These are phyloP conservation scores for Berghia stephanieae DNA, from an alignment of 1,140 invertebrate species.

Conservation along the genomic window DNA sequence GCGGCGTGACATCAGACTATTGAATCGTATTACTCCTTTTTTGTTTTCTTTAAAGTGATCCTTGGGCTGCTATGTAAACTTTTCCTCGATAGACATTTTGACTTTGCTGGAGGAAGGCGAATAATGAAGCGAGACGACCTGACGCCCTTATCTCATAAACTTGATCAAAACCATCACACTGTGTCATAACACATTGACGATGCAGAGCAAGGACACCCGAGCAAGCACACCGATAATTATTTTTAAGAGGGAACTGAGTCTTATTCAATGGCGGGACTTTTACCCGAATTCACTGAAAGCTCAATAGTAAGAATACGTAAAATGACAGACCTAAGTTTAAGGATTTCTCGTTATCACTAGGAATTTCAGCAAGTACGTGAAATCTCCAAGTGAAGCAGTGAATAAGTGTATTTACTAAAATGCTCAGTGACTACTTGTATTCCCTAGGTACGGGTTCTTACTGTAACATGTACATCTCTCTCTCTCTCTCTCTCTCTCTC, in stretches of 20 bases:
- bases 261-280: background rate
- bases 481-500: too few species aligned
- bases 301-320: constrained; percentile 17
- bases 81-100: constrained; percentile 20
- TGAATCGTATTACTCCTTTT: background rate
- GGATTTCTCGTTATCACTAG: background rate
- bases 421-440: too few species aligned
- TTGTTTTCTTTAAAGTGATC: constrained; percentile 9
- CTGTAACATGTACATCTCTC: too few species aligned
- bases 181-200: constrained; percentile 5
- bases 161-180: too few species aligned
- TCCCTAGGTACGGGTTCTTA: constrained; percentile 5
- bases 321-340: background rate
- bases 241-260: constrained; percentile 14
- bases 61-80: background rate
- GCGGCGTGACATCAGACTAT: too few species aligned
- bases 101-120: constrained; percentile 14
- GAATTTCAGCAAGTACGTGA: too few species aligned
- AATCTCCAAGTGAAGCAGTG: background rate
- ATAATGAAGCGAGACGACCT: constrained; percentile 12
- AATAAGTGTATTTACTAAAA: constrained; percentile 6
- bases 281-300: constrained; percentile 5
- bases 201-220: background rate
- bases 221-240: background rate
- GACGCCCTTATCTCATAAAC: too few species aligned